Evolutionary conservation across 2,113 vertebrate species (phyloP).

Genomic region (Oncorhynchus gorbuscha): DNA sequence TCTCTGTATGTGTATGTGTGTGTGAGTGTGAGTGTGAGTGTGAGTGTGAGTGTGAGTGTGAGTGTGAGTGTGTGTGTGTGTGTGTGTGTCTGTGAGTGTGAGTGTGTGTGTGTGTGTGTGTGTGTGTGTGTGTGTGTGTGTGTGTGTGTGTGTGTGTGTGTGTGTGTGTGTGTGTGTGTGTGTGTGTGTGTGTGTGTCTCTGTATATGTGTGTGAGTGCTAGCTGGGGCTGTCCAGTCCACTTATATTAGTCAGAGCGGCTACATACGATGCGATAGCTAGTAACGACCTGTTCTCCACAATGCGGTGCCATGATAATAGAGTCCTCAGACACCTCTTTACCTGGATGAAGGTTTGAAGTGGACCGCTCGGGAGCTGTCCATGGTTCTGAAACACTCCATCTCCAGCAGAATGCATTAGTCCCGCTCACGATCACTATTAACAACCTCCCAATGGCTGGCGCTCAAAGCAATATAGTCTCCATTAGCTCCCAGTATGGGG

Average conservation of each 20-base stretch:
- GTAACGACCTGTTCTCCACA: too few relatives aligned
- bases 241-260: too few relatives aligned
- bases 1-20: too few relatives aligned
- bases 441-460: not conserved
- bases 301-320: not conserved
- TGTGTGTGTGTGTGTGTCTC: not conserved
- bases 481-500: not conserved
- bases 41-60: too few relatives aligned
- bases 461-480: not conserved
- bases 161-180: too few relatives aligned
- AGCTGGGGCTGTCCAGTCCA: too few relatives aligned
- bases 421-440: not conserved
- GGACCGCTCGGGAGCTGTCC: not conserved
- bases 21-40: too few relatives aligned
- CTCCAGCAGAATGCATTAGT: not conserved
- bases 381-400: too few relatives aligned
- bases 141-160: too few relatives aligned
- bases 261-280: too few relatives aligned
- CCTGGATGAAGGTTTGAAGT: not conserved
- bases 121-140: too few relatives aligned
- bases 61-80: too few relatives aligned
- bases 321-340: not conserved
- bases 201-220: not conserved
- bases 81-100: not conserved
- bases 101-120: not conserved